phyloP scores from a whole-genome alignment of 2,113 vertebrate species.

The Prionailurus bengalensis region DNA sequence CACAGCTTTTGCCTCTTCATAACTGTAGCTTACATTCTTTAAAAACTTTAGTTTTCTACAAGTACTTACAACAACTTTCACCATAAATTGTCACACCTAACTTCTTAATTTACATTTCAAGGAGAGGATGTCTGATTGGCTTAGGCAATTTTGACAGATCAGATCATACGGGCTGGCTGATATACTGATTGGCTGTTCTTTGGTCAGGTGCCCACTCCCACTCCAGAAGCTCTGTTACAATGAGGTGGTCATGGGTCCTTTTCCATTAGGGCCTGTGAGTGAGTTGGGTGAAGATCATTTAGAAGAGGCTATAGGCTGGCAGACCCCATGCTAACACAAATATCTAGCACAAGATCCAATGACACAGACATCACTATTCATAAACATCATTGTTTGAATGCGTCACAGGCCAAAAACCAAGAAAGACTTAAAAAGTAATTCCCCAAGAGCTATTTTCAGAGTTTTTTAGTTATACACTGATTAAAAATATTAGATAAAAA shows the following conservation, averaged over 20 bases:
- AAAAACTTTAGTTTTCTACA: background rate
- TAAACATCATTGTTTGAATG: background rate
- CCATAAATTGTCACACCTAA: background rate
- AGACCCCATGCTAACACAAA: background rate
- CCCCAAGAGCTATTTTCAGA: background rate
- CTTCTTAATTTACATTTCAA: background rate
- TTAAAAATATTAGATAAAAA: background rate
- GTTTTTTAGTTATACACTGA: background rate
- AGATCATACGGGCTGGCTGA: background rate
- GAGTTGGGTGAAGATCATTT: background rate
- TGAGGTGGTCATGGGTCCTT: background rate
- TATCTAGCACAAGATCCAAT: background rate
- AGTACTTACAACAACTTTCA: background rate
- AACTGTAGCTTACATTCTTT: background rate
- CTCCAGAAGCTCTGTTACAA: background rate
- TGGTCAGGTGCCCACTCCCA: rapidly evolving
- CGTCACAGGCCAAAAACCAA: background rate
- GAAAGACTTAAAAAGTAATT: background rate
- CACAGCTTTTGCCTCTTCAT: background rate
- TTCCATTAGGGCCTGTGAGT: background rate
- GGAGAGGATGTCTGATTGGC: background rate
- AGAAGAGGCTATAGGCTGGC: background rate
- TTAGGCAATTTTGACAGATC: background rate
- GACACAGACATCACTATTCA: background rate
- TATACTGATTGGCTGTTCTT: background rate